Percentiles rank a stretch among this genome's conserved stretches.
These are phyloP conservation scores for Sarcophaga carnaria DNA, from an alignment of 2,888 invertebrate species.

Conservation along the genomic window DNA sequence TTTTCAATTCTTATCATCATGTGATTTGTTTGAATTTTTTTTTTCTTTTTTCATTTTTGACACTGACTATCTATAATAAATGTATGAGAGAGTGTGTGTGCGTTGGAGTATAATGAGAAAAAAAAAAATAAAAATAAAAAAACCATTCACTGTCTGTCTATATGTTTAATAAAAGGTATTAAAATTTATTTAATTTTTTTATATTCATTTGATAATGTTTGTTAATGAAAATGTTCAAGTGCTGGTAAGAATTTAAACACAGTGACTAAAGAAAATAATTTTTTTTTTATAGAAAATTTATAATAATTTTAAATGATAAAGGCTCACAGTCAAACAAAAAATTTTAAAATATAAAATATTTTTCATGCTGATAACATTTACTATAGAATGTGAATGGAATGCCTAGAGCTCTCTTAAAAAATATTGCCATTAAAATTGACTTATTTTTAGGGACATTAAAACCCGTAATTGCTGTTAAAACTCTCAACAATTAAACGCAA, in stretches of 20 bases:
- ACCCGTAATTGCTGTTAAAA: slow-evolving; percentile 12
- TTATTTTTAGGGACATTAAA: background rate
- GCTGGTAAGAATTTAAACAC: background rate
- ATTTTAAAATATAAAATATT: too few species aligned
- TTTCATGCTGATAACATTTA: too few species aligned
- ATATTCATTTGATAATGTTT: background rate
- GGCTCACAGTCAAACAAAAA: too few species aligned
- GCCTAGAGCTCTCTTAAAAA: too few species aligned
- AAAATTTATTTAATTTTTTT: background rate
- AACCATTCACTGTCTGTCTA: background rate
- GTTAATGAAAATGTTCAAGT: background rate
- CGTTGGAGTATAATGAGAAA: background rate
- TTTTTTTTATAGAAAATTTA: background rate
- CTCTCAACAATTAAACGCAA: background rate
- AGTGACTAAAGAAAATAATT: background rate
- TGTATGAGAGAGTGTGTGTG: background rate
- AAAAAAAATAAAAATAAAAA: too few species aligned
- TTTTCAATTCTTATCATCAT: slow-evolving; percentile 68
- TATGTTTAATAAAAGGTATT: slow-evolving; percentile 16
- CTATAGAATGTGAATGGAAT: too few species aligned
- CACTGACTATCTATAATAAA: too few species aligned
- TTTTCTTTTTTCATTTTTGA: background rate
- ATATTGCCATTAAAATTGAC: background rate
- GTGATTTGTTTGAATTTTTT: slow-evolving; percentile 48
- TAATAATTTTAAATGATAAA: slow-evolving; percentile 2